Evolutionary conservation across 2,113 vertebrate species (phyloP), one percentile per base, ranked within the genome.

Genomic region (Lanius collurio): DNA sequence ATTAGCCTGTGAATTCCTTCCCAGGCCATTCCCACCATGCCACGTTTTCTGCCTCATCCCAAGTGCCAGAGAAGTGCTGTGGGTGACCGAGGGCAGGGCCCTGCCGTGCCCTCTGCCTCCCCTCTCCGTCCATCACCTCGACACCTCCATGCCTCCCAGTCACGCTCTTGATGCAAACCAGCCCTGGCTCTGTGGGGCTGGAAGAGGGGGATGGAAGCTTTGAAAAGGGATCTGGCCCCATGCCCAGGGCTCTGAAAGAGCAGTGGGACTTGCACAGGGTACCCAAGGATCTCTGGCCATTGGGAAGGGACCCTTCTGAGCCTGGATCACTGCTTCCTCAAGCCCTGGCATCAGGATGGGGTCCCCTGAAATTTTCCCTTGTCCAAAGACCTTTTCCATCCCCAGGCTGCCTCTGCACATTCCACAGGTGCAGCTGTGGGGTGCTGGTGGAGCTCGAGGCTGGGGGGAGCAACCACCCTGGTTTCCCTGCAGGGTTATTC

Each of bases 281-380:
- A 7, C 33, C 70, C 4, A 3, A 27, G 47, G 16, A 44, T 31
- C 57, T 3, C 4, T 62, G 56, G 26, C 37, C 27, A 0, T 23
- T 15, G 47, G 71, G 31, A 57, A 28, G 52, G 74, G 69, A 37
- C 50, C 41, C 1, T 1, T 22, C 22, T 22, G 63, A 33, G 14
- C 49, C 46, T 33, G 49, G 56, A 60, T 4, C 2, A 1, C 41
- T 53, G 46, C 59, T 16, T 62, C n/a, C 59, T 37, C 19, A 20
- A 82, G 28, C 39, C n/a, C 27, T 2, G 3, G 23, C 5, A 0
- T 3, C 7, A 0, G 9, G 2, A 13, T 84, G 49, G 10, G 27
- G 8, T 17, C 6, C 3, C 31, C 26, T 0, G 0, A 46, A 33
- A 42, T 10, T 46, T n/a, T 63, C 5, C 18, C 6, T 20, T 3